These are phyloP conservation scores for Hartigia nigra DNA, from an alignment of 2,888 invertebrate species.

Conservation along the genomic window DNA sequence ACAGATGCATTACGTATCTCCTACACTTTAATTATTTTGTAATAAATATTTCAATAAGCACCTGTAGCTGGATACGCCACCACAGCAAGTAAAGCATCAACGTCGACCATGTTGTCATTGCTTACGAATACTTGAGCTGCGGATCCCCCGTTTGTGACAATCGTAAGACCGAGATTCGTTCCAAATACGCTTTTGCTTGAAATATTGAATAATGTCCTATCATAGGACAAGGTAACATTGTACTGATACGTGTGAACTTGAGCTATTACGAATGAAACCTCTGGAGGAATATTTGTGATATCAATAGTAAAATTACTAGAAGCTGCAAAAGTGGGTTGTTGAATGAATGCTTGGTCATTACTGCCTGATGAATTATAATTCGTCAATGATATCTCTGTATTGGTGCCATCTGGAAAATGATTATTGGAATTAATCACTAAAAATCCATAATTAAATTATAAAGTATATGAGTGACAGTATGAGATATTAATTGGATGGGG, in stretches of 20 bases:
- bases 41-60: conserved; percentile 52
- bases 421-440: background rate
- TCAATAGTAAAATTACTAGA: conserved; percentile 58
- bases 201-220: conserved; percentile 45
- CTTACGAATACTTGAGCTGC: conserved; percentile 62
- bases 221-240: conserved; percentile 71
- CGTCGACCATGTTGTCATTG: conserved; percentile 63
- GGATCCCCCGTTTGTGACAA: conserved; percentile 48
- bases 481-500: background rate
- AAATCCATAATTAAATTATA: background rate
- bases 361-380: conserved; percentile 38
- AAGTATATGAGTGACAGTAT: background rate
- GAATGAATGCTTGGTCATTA: conserved; percentile 48
- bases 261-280: conserved; percentile 70
- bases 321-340: conserved; percentile 38
- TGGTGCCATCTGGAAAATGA: conserved; percentile 36
- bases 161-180: conserved; percentile 72
- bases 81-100: conserved; percentile 68
- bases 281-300: conserved; percentile 65
- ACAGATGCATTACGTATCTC: background rate
- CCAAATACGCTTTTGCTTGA: conserved; percentile 67
- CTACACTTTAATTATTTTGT: background rate
- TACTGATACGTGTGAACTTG: conserved; percentile 74
- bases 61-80: conserved; percentile 69
- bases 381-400: conserved; percentile 44